Base-by-base conservation (phyloP, 2,113 vertebrate species). In the Phocoena phocoena region DNA sequence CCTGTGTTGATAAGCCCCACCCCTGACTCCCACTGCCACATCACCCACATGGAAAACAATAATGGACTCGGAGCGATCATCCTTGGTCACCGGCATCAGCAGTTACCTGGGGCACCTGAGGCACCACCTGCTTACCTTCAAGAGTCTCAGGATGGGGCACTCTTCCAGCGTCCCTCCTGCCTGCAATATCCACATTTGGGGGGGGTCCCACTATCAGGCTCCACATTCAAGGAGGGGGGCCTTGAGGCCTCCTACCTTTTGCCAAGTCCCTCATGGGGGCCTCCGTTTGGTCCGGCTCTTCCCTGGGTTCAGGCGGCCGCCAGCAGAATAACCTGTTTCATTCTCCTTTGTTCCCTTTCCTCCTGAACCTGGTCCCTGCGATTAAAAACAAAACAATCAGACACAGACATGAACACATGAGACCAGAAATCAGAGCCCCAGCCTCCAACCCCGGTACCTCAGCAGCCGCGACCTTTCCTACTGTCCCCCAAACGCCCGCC, bases 141-240 rank as follows among this genome's bases (percentile, higher is more conserved):
- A 53, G 31, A 53, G 44, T 77, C 28, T 50, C 47, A 33, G 44
- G 0, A 2, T 76, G 73, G 25, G 26, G 17, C 44, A 76, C 74
- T 21, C 50, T 20, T 0, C 9, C 74, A 53, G 74, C 28, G 31
- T 53, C 47, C 28, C 73, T 28, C 18, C 41, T 77, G 74, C 44
- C 47, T 21, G 74, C 47, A 21, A 11, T 0, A 21, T 47, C 18
- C 44, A 31, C 15, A 1, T 50, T 47, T 53, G 50, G 55, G 55
- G 1, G 73, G 17, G 15, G 14, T 18, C 41, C 41, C 73, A 6
- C 26, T 76, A 10, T 76, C 1, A 0, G 26, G 55, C 55, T 58
- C 55, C 18, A 6, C 26, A 47, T 74, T 31, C 1, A 17, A 6
- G 2, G 2, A 8, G 7, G 8, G 73, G 44, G 1, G 0, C 26